phyloP scores from a whole-genome alignment of 2,888 invertebrate genomes.

The Dryobota labecula region DNA sequence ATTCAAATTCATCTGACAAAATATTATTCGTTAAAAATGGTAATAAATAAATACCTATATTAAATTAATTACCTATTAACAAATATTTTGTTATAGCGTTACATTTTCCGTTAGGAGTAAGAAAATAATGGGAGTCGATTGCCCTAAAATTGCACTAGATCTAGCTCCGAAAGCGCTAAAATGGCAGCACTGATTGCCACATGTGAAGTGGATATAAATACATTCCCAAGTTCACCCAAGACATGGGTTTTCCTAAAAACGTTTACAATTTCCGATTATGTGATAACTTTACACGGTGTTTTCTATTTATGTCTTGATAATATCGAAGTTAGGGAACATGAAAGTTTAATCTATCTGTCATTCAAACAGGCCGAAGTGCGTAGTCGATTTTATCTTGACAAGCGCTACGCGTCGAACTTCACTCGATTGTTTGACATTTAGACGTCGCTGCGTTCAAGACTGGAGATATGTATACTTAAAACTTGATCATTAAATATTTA shows the following conservation, averaged over 20 bases:
- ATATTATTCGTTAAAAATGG: too few species aligned
- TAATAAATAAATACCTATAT: too few species aligned
- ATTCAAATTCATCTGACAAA: too few species aligned
- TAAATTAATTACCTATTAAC: too few species aligned
- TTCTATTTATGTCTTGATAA: slow-evolving; percentile 50
- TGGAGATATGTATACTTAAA: slow-evolving; percentile 55
- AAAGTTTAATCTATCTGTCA: slow-evolving; percentile 74
- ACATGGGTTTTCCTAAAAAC: slow-evolving; percentile 23
- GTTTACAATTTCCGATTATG: slow-evolving; percentile 18
- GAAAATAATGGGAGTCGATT: too few species aligned
- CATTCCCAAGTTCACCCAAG: not conserved
- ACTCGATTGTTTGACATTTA: slow-evolving; percentile 71
- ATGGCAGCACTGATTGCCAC: too few species aligned
- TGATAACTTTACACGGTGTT: slow-evolving; percentile 38
- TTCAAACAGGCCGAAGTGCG: slow-evolving; percentile 63
- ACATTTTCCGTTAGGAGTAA: too few species aligned
- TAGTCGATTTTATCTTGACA: slow-evolving; percentile 73
- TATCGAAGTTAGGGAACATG: slow-evolving; percentile 56
- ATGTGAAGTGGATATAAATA: slow-evolving; percentile 18
- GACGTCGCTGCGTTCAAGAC: slow-evolving; percentile 54
- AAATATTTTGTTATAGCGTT: too few species aligned
- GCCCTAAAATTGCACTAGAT: too few species aligned
- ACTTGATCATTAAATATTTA: slow-evolving; percentile 63
- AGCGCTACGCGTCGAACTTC: slow-evolving; percentile 67
- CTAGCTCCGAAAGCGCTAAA: too few species aligned